These are phyloP conservation scores for Campylorhamphus procurvoides DNA, from an alignment of 2,113 vertebrate species.

Conservation along the genomic window DNA sequence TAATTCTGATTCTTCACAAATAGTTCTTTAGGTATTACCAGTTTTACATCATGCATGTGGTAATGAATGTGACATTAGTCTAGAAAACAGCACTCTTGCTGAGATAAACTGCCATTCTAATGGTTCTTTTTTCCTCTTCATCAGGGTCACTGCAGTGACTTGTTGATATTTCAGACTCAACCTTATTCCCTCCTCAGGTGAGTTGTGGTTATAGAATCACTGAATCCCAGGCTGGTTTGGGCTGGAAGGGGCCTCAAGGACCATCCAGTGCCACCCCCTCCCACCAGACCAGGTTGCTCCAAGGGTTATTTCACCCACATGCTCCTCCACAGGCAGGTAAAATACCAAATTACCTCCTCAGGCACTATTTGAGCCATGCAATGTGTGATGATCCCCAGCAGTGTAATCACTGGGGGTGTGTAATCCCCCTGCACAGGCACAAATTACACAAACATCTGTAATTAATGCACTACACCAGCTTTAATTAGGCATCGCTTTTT, in stretches of 20 bases:
- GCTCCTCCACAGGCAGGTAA: not conserved
- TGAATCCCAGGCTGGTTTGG: not conserved
- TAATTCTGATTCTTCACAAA: not conserved
- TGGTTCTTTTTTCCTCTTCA: not conserved
- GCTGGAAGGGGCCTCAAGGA: not conserved
- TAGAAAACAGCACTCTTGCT: not conserved
- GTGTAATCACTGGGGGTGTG: not conserved
- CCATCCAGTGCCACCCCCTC: not conserved
- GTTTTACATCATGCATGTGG: not conserved
- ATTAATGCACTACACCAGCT: not conserved
- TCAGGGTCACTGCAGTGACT: slow-evolving; percentile 89
- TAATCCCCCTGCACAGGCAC: not conserved
- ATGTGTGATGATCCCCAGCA: not conserved
- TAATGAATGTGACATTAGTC: not conserved
- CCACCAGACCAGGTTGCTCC: not conserved
- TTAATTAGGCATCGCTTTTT: not conserved
- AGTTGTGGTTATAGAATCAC: not conserved
- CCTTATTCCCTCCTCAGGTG: slow-evolving; percentile 91
- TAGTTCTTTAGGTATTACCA: not conserved
- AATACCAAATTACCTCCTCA: not conserved
- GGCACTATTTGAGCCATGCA: not conserved
- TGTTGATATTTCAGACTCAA: slow-evolving; percentile 91
- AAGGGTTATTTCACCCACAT: not conserved
- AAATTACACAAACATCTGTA: not conserved
- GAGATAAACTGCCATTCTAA: not conserved